A percentile compares a stretch with the other conserved stretches of the same genome.
phyloP scores from a whole-genome alignment of 2,797 vertebrate genomes.

The Myotis myotis region DNA sequence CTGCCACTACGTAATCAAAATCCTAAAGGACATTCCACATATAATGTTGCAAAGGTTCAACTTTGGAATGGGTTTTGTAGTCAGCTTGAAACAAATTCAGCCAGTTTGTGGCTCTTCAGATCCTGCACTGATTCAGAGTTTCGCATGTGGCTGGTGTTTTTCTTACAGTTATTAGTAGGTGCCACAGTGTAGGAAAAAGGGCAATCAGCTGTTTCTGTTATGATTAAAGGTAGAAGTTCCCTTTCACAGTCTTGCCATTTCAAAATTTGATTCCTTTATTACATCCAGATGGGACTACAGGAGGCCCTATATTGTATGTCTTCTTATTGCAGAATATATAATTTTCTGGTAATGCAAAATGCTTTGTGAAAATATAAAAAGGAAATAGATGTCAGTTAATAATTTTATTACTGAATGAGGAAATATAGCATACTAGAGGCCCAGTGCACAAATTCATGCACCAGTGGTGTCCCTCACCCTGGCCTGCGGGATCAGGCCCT shows the following conservation, averaged over 20 bases:
- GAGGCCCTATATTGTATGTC: conserved; percentile 43
- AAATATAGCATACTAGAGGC: conserved; percentile 43
- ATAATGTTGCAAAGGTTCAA: not conserved
- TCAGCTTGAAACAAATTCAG: conserved; percentile 55
- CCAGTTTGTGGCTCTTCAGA: conserved; percentile 51
- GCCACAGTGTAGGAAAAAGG: not conserved
- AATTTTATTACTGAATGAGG: conserved; percentile 72
- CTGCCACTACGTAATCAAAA: not conserved
- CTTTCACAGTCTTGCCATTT: conserved; percentile 59
- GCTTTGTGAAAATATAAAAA: conserved; percentile 59
- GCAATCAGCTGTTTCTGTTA: conserved; percentile 63
- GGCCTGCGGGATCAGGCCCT: no score
- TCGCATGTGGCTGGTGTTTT: conserved; percentile 27
- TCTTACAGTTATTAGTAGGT: conserved; percentile 47
- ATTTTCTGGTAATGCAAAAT: conserved; percentile 66
- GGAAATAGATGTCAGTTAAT: conserved; percentile 76
- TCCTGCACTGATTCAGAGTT: conserved; percentile 35
- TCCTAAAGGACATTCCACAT: conserved; percentile 42
- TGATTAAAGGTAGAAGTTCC: conserved; percentile 74
- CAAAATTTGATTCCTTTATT: conserved; percentile 70
- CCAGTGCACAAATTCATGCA: no score
- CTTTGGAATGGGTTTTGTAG: conserved; percentile 53
- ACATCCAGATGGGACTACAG: conserved; percentile 73
- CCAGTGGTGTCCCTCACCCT: no score
- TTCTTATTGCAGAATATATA: conserved; percentile 65